Evolutionary conservation across 2,113 vertebrate species (phyloP).

Genomic region (Rhagologus leucostigma): DNA sequence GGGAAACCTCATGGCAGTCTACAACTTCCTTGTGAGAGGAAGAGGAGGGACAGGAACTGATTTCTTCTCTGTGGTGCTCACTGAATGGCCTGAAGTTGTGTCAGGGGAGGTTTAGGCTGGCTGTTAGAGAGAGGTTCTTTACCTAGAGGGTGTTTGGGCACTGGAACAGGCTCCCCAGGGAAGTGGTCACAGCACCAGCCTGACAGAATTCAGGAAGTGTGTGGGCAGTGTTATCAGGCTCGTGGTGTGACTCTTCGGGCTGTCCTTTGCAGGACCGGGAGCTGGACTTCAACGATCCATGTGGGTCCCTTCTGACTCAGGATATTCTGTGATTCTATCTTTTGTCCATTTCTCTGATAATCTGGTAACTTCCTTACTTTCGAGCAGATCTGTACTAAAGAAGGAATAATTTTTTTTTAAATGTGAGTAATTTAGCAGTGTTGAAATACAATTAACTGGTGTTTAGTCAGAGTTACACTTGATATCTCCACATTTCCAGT

Average conservation of each 20-base stretch:
- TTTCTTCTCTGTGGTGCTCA: background rate
- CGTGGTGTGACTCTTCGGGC: background rate
- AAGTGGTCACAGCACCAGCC: background rate
- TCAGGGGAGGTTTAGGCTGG: too few relatives aligned
- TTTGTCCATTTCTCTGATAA: background rate
- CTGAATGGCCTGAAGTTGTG: background rate
- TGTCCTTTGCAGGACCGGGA: background rate
- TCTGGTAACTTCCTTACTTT: background rate
- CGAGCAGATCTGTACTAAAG: background rate
- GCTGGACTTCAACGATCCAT: background rate
- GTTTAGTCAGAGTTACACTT: background rate
- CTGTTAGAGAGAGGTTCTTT: background rate
- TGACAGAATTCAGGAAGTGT: background rate
- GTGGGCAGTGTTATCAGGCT: background rate
- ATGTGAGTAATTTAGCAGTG: background rate
- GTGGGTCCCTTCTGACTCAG: background rate
- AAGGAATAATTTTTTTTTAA: background rate
- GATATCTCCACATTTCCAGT: background rate
- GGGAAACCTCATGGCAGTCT: fast-evolving
- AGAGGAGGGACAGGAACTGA: background rate
- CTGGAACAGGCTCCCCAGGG: too few relatives aligned
- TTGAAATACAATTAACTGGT: background rate
- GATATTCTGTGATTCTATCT: background rate
- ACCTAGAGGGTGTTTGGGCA: background rate
- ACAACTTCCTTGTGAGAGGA: fast-evolving